Conservation (phyloP, 2,113 vertebrate genomes). For the Azemiops feae region DNA sequence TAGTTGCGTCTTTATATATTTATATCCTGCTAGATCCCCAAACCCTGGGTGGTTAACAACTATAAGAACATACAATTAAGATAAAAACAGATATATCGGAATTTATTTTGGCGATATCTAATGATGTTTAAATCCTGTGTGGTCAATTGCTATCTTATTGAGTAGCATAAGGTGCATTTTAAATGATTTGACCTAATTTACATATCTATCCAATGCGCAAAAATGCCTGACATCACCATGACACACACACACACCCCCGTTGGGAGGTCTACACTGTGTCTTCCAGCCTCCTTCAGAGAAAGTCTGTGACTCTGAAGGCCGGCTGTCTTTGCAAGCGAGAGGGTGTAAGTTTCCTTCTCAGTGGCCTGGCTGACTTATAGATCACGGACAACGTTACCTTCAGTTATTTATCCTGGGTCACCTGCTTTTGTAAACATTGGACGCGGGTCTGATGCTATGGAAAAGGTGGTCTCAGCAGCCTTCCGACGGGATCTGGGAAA, state of each 20-base stretch:
- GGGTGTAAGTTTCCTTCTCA: background rate
- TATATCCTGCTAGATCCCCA: background rate
- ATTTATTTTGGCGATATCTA: background rate
- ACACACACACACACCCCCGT: too few species aligned
- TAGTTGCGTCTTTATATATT: background rate
- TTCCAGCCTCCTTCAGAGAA: background rate
- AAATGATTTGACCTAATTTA: background rate
- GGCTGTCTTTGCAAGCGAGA: background rate
- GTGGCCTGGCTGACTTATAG: too few species aligned
- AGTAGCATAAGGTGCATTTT: background rate
- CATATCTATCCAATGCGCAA: background rate
- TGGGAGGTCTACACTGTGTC: too few species aligned
- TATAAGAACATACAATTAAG: background rate
- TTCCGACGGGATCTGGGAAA: background rate
- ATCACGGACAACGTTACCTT: background rate
- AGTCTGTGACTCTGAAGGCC: background rate
- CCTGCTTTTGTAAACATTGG: too few species aligned
- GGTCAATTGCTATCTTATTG: background rate
- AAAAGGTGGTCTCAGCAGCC: background rate
- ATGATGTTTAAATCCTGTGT: background rate
- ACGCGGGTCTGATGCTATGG: background rate
- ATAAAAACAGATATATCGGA: background rate
- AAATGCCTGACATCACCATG: background rate
- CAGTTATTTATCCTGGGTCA: background rate
- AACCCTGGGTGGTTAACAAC: background rate